Conservation (phyloP, 2,113 vertebrate genomes). For the Thamnaconus septentrionalis region DNA sequence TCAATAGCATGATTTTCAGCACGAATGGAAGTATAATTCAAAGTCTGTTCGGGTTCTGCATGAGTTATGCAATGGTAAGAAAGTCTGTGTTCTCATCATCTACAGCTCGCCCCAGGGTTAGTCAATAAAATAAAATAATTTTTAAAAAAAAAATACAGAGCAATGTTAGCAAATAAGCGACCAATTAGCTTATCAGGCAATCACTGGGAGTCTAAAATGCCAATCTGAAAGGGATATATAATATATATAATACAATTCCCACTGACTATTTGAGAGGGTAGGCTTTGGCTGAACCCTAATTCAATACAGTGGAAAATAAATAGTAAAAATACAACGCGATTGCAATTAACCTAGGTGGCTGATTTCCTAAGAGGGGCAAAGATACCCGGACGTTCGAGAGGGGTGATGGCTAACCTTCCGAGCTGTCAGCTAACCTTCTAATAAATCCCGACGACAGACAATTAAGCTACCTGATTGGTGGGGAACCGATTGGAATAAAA, state of each 20-base stretch:
- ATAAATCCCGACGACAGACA: constrained; percentile 7
- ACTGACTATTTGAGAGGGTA: neutral
- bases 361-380: constrained; percentile 12
- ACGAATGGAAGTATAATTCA: constrained; percentile 21
- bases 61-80: constrained; percentile 6
- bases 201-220: constrained; percentile 12
- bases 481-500: too few relatives aligned
- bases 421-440: constrained; percentile 39
- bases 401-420: constrained; percentile 45
- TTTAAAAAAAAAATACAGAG: neutral
- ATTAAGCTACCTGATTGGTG: neutral
- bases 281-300: accelerated
- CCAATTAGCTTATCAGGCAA: constrained; percentile 29
- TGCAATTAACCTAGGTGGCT: neutral
- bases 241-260: neutral
- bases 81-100: constrained; percentile 3
- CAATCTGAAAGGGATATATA: constrained; percentile 6
- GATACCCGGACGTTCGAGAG: constrained; percentile 43
- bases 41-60: constrained; percentile 1
- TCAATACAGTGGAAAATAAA: neutral
- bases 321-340: neutral
- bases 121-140: constrained; percentile 15
- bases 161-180: neutral
- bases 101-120: neutral
- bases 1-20: constrained; percentile 43